Conservation (phyloP, 1,140 invertebrate genomes). For the Zaprionus ghesquierei region DNA sequence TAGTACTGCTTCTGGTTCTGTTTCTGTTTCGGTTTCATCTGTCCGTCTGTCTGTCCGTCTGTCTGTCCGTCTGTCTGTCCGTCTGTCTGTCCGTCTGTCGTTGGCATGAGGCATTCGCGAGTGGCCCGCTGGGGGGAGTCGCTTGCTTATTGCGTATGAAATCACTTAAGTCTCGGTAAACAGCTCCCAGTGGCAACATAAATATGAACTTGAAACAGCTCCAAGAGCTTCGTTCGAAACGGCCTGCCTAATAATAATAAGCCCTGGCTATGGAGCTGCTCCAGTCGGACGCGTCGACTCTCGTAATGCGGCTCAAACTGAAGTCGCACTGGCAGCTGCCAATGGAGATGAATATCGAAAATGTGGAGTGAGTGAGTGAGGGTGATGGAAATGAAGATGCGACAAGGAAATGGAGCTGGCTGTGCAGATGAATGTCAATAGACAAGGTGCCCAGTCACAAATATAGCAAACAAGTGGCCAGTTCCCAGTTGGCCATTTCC, state of each 20-base stretch:
- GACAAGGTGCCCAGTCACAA: not conserved
- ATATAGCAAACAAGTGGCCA: constrained; percentile 23
- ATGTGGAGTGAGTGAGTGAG: not conserved
- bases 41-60: not conserved
- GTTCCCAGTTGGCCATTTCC: constrained; percentile 16
- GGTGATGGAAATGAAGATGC: not conserved
- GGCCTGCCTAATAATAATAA: constrained; percentile 22
- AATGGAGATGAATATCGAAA: not conserved
- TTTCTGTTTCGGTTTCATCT: not conserved
- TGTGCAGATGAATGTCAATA: not conserved
- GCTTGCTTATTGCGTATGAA: constrained; percentile 52
- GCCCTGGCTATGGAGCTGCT: constrained; percentile 4
- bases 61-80: not conserved
- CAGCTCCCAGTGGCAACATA: constrained; percentile 72
- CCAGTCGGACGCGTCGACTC: not conserved
- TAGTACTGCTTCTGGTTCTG: not conserved
- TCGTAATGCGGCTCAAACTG: not conserved
- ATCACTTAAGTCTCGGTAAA: constrained; percentile 73
- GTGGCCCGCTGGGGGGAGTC: constrained; percentile 26
- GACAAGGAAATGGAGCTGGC: constrained; percentile 2
- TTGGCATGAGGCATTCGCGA: not conserved
- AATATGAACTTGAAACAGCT: constrained; percentile 62
- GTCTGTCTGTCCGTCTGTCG: too few species aligned
- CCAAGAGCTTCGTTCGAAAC: constrained; percentile 1
- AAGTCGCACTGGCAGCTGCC: not conserved